phyloP scores from a whole-genome alignment of 2,113 vertebrate genomes.

The Spilogale gracilis region DNA sequence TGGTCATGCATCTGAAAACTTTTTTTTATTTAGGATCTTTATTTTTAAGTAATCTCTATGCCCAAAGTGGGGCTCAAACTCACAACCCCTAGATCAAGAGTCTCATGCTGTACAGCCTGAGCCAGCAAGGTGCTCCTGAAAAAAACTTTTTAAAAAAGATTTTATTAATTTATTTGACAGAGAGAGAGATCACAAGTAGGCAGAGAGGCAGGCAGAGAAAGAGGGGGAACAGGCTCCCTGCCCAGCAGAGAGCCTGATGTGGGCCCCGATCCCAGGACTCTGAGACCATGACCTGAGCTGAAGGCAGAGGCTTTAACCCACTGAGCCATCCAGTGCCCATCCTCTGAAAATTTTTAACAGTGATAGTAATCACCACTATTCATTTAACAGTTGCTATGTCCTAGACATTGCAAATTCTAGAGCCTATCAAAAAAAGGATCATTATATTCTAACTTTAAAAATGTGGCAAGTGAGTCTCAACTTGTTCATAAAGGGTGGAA shows the following conservation, averaged over 20 bases:
- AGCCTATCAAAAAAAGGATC: background rate
- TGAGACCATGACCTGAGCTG: no score
- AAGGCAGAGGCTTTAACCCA: no score
- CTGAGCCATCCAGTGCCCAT: no score
- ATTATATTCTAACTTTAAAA: background rate
- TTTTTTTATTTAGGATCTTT: background rate
- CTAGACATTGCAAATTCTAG: background rate
- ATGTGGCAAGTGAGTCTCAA: background rate
- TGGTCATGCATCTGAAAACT: slow-evolving; percentile 5
- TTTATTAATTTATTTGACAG: no score
- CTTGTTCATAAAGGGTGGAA: background rate
- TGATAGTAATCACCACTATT: background rate
- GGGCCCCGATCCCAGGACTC: no score
- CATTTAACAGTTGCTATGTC: background rate
- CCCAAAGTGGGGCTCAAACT: background rate
- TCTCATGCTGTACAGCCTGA: background rate
- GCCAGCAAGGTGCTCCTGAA: background rate
- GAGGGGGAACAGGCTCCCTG: no score
- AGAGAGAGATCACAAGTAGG: no score
- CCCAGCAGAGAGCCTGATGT: no score
- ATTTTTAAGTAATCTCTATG: background rate
- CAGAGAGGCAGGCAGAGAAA: no score
- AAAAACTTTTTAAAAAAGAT: background rate
- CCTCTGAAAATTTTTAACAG: background rate
- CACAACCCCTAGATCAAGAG: background rate